Conservation (phyloP, 2,797 vertebrate species). For the Nyctibius grandis region DNA sequence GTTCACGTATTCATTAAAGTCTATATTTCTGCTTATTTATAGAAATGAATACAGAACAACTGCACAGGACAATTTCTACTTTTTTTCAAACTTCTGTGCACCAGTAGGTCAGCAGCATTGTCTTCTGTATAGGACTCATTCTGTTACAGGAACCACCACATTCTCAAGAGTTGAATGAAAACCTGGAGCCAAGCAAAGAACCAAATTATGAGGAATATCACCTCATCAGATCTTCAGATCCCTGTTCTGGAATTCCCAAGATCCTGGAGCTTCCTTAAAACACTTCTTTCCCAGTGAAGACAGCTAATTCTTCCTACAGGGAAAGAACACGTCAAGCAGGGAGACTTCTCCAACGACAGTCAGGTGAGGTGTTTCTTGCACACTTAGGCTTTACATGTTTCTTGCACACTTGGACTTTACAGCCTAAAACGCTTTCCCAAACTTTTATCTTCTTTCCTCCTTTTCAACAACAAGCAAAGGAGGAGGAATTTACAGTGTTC, state of each 20-base stretch:
- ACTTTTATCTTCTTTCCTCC: background rate
- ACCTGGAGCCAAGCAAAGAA: background rate
- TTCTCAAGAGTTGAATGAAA: background rate
- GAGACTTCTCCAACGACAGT: background rate
- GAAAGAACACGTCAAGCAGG: background rate
- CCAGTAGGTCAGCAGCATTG: background rate
- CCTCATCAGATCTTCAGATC: background rate
- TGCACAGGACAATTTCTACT: background rate
- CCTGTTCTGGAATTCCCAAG: background rate
- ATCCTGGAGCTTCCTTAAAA: background rate
- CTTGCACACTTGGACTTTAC: no score
- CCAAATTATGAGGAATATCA: background rate
- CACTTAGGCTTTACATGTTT: no score
- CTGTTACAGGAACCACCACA: background rate
- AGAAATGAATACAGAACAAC: background rate
- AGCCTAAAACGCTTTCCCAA: background rate
- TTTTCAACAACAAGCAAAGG: background rate
- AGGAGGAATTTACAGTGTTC: background rate
- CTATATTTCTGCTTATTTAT: background rate
- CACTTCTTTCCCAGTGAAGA: background rate
- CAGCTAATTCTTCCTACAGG: background rate
- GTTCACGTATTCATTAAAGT: background rate
- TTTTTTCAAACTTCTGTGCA: background rate
- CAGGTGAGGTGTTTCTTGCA: no score
- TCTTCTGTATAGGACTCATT: background rate